Evolutionary conservation across 1,140 invertebrate species (phyloP).

Genomic region (Drosophila triauraria): DNA sequence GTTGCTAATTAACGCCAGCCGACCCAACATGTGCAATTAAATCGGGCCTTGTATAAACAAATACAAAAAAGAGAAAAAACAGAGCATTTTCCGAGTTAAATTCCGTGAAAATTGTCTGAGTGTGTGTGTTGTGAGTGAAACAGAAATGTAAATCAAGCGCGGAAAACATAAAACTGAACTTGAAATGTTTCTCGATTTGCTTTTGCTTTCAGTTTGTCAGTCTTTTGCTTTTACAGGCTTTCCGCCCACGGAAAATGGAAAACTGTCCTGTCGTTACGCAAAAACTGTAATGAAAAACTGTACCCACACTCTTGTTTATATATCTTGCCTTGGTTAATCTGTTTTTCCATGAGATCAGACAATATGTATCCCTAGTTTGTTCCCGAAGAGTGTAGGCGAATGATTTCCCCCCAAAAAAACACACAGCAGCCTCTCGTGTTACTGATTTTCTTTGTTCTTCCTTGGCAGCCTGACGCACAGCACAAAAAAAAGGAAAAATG

Average conservation of each 20-base stretch:
- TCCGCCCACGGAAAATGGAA: conserved; percentile 35
- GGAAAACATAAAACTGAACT: conserved; percentile 39
- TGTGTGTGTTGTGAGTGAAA: conserved; percentile 3
- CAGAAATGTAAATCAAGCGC: conserved; percentile 16
- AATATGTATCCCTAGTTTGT: conserved; percentile 22
- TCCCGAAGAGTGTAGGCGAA: conserved; percentile 17
- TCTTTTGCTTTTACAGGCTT: conserved; percentile 2
- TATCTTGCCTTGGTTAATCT: conserved; percentile 13
- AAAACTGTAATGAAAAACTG: conserved; percentile 34
- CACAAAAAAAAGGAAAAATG: conserved; percentile 9
- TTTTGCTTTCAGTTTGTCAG: conserved; percentile 38
- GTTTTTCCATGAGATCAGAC: conserved; percentile 35
- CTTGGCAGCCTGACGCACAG: conserved; percentile 26
- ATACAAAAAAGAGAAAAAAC: neutral
- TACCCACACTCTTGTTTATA: conserved; percentile 41
- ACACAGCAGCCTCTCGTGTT: conserved; percentile 28
- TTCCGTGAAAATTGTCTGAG: conserved; percentile 33
- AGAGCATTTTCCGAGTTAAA: conserved; percentile 12
- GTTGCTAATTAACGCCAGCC: conserved; percentile 31
- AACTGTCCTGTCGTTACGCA: conserved; percentile 50
- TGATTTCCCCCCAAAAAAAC: conserved; percentile 11
- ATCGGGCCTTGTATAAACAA: conserved; percentile 34
- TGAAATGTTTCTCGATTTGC: conserved; percentile 53
- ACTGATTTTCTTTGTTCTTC: conserved; percentile 38
- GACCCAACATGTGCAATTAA: conserved; percentile 36